Evolutionary conservation across 1,140 invertebrate species (phyloP).

Genomic region (Calliphora vicina): DNA sequence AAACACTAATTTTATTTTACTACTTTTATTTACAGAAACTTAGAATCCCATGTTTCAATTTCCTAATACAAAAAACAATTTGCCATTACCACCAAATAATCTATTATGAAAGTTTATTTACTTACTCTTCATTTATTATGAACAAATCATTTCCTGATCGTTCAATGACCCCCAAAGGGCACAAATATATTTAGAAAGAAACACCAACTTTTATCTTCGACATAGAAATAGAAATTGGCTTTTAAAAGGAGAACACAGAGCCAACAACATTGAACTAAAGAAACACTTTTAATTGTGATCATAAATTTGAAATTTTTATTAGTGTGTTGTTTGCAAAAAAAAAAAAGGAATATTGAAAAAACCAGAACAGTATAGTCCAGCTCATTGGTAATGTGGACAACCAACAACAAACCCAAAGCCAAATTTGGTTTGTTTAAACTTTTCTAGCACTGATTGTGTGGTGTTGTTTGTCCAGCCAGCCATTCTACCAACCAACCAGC

Average conservation of each 20-base stretch:
- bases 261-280: not conserved
- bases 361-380: not conserved
- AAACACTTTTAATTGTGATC: slow-evolving; percentile 14
- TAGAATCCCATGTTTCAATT: no score
- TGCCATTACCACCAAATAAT: no score
- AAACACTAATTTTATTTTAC: no score
- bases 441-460: not conserved
- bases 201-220: not conserved
- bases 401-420: not conserved
- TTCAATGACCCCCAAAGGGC: not conserved
- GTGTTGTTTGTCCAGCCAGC: not conserved
- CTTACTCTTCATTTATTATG: no score
- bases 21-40: no score
- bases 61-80: no score
- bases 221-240: not conserved
- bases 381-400: not conserved
- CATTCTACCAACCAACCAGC: not conserved
- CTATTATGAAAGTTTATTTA: no score
- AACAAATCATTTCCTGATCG: not conserved
- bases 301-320: slow-evolving; percentile 18
- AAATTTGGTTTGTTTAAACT: not conserved
- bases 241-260: not conserved
- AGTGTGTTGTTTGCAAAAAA: not conserved
- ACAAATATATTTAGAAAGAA: not conserved
- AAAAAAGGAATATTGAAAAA: not conserved